Conservation (phyloP, 1,140 invertebrate species). For the Coenobita brevimanus region DNA sequence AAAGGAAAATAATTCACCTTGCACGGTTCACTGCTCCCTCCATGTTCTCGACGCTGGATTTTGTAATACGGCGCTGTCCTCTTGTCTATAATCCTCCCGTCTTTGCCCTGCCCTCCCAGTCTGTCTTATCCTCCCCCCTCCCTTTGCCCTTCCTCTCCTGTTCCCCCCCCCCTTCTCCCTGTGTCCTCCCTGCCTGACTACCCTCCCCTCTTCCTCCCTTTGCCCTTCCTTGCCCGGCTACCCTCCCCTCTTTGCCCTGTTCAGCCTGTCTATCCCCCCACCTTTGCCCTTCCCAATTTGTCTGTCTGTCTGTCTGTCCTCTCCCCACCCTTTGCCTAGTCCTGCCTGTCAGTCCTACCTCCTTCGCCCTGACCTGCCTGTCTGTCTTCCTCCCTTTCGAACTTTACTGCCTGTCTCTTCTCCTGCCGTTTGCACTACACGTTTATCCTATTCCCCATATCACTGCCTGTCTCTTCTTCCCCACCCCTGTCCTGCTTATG, state of each 20-base stretch:
- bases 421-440: too few relatives aligned
- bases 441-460: background rate
- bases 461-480: background rate
- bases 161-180: background rate
- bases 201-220: background rate
- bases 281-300: background rate
- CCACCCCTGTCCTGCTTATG: background rate
- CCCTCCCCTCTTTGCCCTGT: too few relatives aligned
- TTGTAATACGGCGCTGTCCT: too few relatives aligned
- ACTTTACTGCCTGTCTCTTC: background rate
- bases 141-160: background rate
- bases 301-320: too few relatives aligned
- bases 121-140: background rate
- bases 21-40: too few relatives aligned
- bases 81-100: too few relatives aligned
- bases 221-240: background rate
- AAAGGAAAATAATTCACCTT: too few relatives aligned
- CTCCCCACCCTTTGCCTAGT: background rate
- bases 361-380: background rate
- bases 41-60: too few relatives aligned
- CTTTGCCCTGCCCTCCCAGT: background rate
- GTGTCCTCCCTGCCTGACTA: too few relatives aligned
- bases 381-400: background rate
- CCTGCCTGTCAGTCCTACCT: background rate
- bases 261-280: background rate